Conservation (phyloP, 2,888 invertebrate genomes). For the Thecophora atra region DNA sequence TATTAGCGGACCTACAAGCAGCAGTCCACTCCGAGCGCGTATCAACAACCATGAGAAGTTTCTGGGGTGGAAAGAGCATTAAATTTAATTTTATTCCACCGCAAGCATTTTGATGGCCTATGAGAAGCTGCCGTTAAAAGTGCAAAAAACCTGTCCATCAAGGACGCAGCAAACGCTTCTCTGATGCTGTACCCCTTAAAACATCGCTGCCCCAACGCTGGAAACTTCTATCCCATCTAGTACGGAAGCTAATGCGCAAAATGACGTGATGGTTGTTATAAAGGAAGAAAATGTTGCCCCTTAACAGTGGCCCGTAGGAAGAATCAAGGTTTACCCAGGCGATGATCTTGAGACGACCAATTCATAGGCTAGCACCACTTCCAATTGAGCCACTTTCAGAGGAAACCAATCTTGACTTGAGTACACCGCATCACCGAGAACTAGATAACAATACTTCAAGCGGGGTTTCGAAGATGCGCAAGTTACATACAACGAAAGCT, state of each 20-base stretch:
- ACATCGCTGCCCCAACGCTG: no score
- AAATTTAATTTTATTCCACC: background rate
- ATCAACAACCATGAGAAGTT: background rate
- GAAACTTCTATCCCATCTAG: no score
- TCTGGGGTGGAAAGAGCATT: background rate
- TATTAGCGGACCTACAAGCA: no score
- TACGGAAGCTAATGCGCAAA: no score
- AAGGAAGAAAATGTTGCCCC: background rate
- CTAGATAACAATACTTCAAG: background rate
- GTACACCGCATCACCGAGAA: background rate
- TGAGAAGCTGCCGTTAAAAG: constrained; percentile 1
- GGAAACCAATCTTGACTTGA: background rate
- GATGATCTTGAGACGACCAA: background rate
- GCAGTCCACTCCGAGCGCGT: no score
- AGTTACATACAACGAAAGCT: background rate
- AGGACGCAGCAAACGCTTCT: background rate
- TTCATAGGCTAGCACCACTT: background rate
- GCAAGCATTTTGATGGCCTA: background rate
- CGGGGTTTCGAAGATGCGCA: background rate
- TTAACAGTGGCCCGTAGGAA: background rate
- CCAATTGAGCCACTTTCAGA: background rate
- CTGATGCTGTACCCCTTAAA: no score
- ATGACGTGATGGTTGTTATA: background rate
- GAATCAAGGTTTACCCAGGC: background rate
- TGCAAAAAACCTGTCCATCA: background rate